Percentiles rank a stretch among this genome's conserved stretches.
These are phyloP conservation scores for Fopius arisanus DNA, from an alignment of 1,140 invertebrate species.

Conservation along the genomic window DNA sequence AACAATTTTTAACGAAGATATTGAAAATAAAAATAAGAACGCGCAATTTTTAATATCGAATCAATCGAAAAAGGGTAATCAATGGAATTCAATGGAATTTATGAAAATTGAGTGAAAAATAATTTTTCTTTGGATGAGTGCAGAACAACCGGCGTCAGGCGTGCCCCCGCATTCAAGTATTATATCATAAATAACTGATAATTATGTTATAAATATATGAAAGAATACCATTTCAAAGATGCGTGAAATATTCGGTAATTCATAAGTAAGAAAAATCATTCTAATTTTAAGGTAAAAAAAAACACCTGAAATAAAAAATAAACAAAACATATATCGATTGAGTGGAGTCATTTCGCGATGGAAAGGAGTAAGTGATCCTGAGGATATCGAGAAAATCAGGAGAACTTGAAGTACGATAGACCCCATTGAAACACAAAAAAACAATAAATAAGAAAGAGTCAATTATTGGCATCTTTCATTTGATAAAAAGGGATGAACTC, in stretches of 20 bases:
- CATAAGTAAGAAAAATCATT: conserved; percentile 61
- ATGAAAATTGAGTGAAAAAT: conserved; percentile 20
- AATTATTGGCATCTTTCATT: too few relatives aligned
- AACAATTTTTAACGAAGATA: conserved; percentile 29
- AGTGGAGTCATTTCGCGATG: background rate
- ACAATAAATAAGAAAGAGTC: too few relatives aligned
- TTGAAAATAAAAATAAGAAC: conserved; percentile 13
- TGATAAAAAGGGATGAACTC: too few relatives aligned
- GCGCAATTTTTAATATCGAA: conserved; percentile 24
- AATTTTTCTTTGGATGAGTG: conserved; percentile 17
- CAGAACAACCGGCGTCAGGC: conserved; percentile 40
- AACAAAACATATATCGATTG: background rate
- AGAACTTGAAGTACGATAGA: too few relatives aligned
- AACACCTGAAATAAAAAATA: background rate
- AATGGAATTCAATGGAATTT: background rate
- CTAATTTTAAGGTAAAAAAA: conserved; percentile 54
- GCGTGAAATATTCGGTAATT: conserved; percentile 46
- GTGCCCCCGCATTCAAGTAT: conserved; percentile 61
- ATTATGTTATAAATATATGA: conserved; percentile 62
- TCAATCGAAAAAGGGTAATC: conserved; percentile 9
- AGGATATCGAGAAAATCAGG: too few relatives aligned
- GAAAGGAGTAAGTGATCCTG: too few relatives aligned
- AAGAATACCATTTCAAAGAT: conserved; percentile 54
- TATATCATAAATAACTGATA: conserved; percentile 58
- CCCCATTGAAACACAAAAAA: too few relatives aligned